Evolutionary conservation across 2,888 invertebrate species (phyloP).

Genomic region (Xylophagus ater): DNA sequence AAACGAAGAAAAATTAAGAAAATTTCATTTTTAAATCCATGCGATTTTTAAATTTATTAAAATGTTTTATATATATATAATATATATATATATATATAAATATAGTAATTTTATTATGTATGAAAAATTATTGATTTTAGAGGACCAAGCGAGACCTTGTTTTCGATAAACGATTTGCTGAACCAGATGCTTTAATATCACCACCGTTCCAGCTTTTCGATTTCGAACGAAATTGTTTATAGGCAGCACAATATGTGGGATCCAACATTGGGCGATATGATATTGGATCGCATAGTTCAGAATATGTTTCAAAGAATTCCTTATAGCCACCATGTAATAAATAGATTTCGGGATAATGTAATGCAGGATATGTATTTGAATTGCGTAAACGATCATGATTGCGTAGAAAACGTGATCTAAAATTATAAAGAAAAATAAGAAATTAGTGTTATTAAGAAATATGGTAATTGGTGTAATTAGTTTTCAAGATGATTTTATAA

Average conservation of each 20-base stretch:
- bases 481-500: conserved; percentile 3
- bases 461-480: background rate
- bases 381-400: conserved; percentile 72
- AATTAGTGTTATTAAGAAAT: background rate
- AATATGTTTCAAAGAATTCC: conserved; percentile 60
- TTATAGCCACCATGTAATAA: conserved; percentile 85
- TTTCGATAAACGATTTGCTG: conserved; percentile 33
- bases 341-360: conserved; percentile 89
- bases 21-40: background rate
- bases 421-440: conserved; percentile 19
- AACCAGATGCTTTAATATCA: conserved; percentile 28
- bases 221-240: conserved; percentile 63
- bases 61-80: background rate
- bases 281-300: conserved; percentile 58
- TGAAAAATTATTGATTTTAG: conserved; percentile 20
- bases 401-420: conserved; percentile 70
- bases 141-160: conserved; percentile 37
- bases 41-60: background rate
- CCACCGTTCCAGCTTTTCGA: conserved; percentile 62
- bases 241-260: conserved; percentile 59
- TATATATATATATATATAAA: conserved; percentile 2
- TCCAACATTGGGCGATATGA: conserved; percentile 80
- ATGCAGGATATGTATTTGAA: conserved; percentile 67
- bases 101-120: conserved; percentile 5
- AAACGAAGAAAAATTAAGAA: background rate